Base-by-base conservation (phyloP, 2,113 vertebrate genomes). In the Formicarius rufipectus region DNA sequence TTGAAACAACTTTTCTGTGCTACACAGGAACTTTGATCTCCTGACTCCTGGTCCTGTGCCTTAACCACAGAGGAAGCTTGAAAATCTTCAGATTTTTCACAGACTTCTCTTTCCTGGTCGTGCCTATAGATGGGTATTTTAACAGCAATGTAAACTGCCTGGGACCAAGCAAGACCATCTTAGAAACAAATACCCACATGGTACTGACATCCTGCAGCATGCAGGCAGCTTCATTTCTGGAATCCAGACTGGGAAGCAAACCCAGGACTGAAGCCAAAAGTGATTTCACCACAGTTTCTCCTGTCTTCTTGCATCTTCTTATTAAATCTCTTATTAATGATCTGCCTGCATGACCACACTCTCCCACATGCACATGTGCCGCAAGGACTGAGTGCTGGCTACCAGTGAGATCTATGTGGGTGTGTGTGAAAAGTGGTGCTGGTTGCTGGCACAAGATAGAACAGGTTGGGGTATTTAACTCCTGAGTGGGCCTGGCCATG, bases 21-120 rank as follows among this genome's bases (percentile, higher is more conserved):
- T 40, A 56, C 2, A 3, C 20, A 42, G 53, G 33, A 89, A 64
- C 86, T 91, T 90, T 39, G 24, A 76, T 95, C 87, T 91, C 28
- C 77, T 95, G 76, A 95, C 64, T 89, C 22, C 22, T 6, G 3
- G 80, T 94, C 91, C 91, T 84, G 37, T 94, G 91, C 69, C n/a
- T 92, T 91, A 91, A 87, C 94, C 89, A 92, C 94, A 95, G 14
- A 92, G 40, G 68, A 92, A 95, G 77, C 22, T 88, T 76, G 24
- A 79, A 85, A 85, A 37, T 31, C 45, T 90, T 53, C 49, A n/a
- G n/a, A n/a, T n/a, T n/a, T n/a, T n/a, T n/a, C 50, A 50, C 1
- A 9, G 22, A 5, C 30, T 85, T 93, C 30, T 85, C 35, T 8
- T 71, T 6, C 24, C 4, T 23, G 21, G 53, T 40, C 81, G 44